phyloP scores from a whole-genome alignment of 2,888 invertebrate species.

The Choreutis nemorana region DNA sequence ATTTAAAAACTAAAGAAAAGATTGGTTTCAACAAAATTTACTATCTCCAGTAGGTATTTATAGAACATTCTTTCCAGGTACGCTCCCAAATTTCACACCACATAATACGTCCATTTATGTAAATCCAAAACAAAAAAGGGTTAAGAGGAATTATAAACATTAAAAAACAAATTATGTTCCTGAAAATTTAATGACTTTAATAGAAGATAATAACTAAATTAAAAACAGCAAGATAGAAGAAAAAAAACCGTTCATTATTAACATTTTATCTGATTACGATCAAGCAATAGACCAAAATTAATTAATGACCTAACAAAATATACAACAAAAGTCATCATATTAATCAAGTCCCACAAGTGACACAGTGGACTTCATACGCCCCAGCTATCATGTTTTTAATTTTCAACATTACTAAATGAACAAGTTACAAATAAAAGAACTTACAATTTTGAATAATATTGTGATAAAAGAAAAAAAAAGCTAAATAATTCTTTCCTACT shows the following conservation, averaged over 20 bases:
- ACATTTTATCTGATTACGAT: conserved; percentile 56
- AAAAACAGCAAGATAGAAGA: conserved; percentile 65
- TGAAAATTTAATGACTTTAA: conserved; percentile 68
- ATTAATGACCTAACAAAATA: conserved; percentile 68
- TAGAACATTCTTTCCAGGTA: too few relatives aligned
- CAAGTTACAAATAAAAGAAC: conserved; percentile 60
- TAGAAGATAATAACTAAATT: conserved; percentile 67
- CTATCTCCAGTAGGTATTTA: too few relatives aligned
- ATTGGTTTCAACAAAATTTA: too few relatives aligned
- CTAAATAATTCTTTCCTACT: conserved; percentile 66
- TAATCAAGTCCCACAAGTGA: conserved; percentile 59
- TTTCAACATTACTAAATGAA: conserved; percentile 51
- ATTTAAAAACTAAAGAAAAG: too few relatives aligned
- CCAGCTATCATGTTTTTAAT: conserved; percentile 36
- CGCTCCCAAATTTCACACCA: too few relatives aligned
- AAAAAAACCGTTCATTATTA: conserved; percentile 54
- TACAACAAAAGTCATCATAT: conserved; percentile 68
- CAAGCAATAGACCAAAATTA: conserved; percentile 61
- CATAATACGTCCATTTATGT: too few relatives aligned
- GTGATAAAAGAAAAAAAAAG: conserved; percentile 55
- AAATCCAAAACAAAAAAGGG: too few relatives aligned
- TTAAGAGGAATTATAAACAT: conserved; percentile 6
- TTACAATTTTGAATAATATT: conserved; percentile 66
- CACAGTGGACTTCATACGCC: conserved; percentile 40
- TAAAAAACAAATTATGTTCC: conserved; percentile 43